phyloP scores from a whole-genome alignment of 2,113 vertebrate species.

The Rhea pennata region DNA sequence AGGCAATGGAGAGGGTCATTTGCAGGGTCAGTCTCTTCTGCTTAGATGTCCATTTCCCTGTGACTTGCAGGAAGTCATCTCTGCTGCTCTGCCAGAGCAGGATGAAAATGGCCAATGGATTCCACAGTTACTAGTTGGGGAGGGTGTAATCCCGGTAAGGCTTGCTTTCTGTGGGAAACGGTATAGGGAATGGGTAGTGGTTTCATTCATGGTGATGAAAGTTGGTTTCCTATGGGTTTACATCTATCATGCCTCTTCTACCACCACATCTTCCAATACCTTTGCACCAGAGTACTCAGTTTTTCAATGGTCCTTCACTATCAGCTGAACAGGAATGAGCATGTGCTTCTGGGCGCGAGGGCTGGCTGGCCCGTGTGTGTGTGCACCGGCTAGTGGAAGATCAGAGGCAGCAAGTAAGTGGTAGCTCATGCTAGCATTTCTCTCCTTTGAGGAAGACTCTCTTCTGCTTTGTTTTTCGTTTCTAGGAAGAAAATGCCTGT shows the following conservation, averaged over 20 bases:
- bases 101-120: background rate
- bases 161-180: background rate
- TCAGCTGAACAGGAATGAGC: rapidly evolving
- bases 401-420: background rate
- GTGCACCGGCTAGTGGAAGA: background rate
- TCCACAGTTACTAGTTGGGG: background rate
- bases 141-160: background rate
- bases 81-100: background rate
- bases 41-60: background rate
- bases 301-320: background rate
- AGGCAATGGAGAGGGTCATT: background rate
- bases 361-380: background rate
- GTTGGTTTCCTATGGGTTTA: background rate
- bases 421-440: background rate
- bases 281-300: background rate
- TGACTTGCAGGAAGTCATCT: background rate
- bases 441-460: background rate
- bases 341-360: rapidly evolving
- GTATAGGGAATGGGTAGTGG: background rate
- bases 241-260: background rate
- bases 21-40: background rate
- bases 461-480: background rate
- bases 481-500: background rate
- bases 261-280: background rate
- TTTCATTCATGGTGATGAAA: background rate